These are phyloP conservation scores for Poeciliopsis infans DNA, from an alignment of 2,797 vertebrate species.

Conservation along the genomic window DNA sequence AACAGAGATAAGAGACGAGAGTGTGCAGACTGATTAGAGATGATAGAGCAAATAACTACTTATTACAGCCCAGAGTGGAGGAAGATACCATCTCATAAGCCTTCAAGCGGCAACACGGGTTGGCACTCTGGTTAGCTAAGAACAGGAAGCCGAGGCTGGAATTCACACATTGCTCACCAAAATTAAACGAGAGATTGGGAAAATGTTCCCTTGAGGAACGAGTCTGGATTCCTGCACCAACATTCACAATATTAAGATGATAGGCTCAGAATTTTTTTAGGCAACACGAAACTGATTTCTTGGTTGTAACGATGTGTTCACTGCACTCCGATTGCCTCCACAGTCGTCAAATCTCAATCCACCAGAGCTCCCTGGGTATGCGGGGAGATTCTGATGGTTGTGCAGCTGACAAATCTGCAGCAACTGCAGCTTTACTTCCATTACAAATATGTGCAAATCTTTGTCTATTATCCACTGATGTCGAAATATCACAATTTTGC, in stretches of 20 bases:
- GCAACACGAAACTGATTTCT: not conserved
- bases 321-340: not conserved
- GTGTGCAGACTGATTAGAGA: slow-evolving; percentile 7
- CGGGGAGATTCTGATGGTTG: not conserved
- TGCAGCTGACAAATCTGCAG: not conserved
- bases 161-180: not conserved
- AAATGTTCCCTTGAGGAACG: not conserved
- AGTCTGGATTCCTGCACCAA: not conserved
- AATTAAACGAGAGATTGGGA: not conserved
- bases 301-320: not conserved
- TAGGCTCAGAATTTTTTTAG: not conserved
- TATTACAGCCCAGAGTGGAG: slow-evolving; percentile 4
- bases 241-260: not conserved
- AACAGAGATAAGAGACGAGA: not conserved
- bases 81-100: not conserved
- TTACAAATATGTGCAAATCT: too few species aligned
- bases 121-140: not conserved
- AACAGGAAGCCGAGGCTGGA: not conserved
- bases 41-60: not conserved
- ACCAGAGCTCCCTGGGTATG: not conserved
- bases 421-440: not conserved
- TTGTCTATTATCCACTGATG: too few species aligned
- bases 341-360: not conserved
- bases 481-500: too few species aligned
- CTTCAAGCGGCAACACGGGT: not conserved